These are phyloP conservation scores for Dioctria rufipes DNA, from an alignment of 2,888 invertebrate genomes.

Conservation along the genomic window DNA sequence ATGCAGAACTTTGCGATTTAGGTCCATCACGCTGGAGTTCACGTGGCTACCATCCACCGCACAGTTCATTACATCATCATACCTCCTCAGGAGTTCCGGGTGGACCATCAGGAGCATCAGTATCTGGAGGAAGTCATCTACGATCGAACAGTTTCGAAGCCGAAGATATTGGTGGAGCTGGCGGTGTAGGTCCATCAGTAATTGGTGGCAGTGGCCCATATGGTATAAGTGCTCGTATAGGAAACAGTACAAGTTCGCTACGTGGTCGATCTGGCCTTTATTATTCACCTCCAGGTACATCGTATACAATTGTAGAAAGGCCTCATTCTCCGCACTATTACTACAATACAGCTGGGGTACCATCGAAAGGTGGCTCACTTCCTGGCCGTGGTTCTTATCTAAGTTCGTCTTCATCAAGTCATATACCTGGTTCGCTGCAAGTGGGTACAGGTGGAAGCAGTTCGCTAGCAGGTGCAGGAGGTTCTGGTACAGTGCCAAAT, in stretches of 20 bases:
- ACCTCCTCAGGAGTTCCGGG: slow-evolving; percentile 61
- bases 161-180: slow-evolving; percentile 67
- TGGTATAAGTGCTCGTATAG: slow-evolving; percentile 66
- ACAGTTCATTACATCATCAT: slow-evolving; percentile 65
- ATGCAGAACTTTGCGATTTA: slow-evolving; percentile 72
- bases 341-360: slow-evolving; percentile 71
- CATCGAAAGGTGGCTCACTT: slow-evolving; percentile 70
- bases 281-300: slow-evolving; percentile 91
- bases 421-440: slow-evolving; percentile 71
- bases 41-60: slow-evolving; percentile 69
- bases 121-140: slow-evolving; percentile 59
- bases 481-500: slow-evolving; percentile 66
- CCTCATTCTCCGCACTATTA: slow-evolving; percentile 79
- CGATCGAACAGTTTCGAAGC: slow-evolving; percentile 71
- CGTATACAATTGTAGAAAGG: slow-evolving; percentile 89
- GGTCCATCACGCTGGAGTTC: slow-evolving; percentile 72
- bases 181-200: slow-evolving; percentile 66
- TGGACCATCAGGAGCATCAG: slow-evolving; percentile 61
- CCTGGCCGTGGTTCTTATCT: slow-evolving; percentile 75
- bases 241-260: slow-evolving; percentile 71
- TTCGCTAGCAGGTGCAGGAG: slow-evolving; percentile 67
- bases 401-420: slow-evolving; percentile 76
- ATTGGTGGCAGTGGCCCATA: slow-evolving; percentile 66
- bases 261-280: slow-evolving; percentile 81
- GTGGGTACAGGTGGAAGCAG: slow-evolving; percentile 64